Percentiles rank a stretch among this genome's conserved stretches.
Conservation (phyloP, 2,113 vertebrate genomes). For the Hypanus sabinus region DNA sequence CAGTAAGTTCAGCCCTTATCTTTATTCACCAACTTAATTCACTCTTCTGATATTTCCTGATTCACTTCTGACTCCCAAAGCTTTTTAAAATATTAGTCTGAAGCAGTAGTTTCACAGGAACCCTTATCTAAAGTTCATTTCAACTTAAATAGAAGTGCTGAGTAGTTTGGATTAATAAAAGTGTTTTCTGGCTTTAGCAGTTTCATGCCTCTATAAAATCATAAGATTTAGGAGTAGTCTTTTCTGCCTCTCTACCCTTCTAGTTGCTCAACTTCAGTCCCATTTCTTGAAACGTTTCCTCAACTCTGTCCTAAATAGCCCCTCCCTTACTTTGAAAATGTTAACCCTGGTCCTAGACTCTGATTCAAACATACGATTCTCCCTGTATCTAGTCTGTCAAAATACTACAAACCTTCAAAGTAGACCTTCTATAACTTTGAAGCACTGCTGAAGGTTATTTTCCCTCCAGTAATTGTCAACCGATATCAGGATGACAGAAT, state of each 20-base stretch:
- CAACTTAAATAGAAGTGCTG: background rate
- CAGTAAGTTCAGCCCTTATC: background rate
- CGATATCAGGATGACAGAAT: background rate
- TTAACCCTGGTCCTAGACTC: too few species aligned
- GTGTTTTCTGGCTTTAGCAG: background rate
- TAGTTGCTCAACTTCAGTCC: too few species aligned
- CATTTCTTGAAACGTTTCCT: too few species aligned
- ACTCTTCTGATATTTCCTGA: background rate
- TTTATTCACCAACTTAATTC: background rate
- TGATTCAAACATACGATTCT: too few species aligned
- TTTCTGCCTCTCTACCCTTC: too few species aligned
- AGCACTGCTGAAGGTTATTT: background rate
- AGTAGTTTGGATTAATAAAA: background rate
- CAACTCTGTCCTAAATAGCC: too few species aligned
- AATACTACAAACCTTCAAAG: background rate
- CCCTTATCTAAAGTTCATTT: background rate
- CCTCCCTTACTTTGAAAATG: too few species aligned
- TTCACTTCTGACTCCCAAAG: background rate
- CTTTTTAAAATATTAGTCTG: background rate
- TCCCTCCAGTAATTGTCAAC: background rate
- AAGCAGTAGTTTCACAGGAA: background rate
- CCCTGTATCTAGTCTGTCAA: too few species aligned
- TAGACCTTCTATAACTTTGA: background rate
- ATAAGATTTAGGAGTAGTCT: too few species aligned
- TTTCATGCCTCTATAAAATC: background rate